Evolutionary conservation across 64 coral and sea anemone species (phyloP).

Genomic region (Montipora sp.): DNA sequence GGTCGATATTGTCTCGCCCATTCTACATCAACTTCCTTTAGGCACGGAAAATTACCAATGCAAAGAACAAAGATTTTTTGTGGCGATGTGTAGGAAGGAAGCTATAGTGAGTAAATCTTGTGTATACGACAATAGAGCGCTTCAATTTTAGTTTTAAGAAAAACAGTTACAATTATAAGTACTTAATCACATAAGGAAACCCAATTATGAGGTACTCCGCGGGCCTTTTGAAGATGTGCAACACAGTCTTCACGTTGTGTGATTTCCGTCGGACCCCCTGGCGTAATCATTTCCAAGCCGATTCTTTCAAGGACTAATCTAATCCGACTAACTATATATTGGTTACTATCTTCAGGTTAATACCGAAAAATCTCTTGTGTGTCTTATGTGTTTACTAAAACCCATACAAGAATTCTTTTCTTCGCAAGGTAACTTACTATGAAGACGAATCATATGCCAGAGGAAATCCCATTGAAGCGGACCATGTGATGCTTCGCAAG

Average conservation of each 20-base stretch:
- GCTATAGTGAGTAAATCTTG: no score
- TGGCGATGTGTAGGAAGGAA: no score
- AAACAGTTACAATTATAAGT: no score
- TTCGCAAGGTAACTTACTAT: neutral
- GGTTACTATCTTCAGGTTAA: no score
- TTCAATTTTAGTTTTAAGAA: no score
- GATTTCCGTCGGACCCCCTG: neutral
- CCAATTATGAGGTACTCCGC: no score
- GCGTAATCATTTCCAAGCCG: neutral
- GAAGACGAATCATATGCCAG: neutral
- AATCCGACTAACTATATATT: neutral
- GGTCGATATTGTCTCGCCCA: no score
- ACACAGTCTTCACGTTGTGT: neutral
- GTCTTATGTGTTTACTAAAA: neutral
- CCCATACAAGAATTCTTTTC: neutral
- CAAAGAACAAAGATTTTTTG: no score
- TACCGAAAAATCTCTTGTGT: no score
- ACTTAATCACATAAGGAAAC: neutral
- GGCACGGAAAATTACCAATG: no score
- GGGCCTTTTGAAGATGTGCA: neutral
- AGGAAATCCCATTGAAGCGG: neutral
- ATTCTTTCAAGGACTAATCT: neutral
- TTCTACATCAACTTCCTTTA: no score
- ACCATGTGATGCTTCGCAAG: neutral
- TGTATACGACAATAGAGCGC: no score